Percentiles rank a stretch among this genome's conserved stretches.
Evolutionary conservation across 2,797 vertebrate genomes (phyloP).

Genomic region (Lates japonicus): DNA sequence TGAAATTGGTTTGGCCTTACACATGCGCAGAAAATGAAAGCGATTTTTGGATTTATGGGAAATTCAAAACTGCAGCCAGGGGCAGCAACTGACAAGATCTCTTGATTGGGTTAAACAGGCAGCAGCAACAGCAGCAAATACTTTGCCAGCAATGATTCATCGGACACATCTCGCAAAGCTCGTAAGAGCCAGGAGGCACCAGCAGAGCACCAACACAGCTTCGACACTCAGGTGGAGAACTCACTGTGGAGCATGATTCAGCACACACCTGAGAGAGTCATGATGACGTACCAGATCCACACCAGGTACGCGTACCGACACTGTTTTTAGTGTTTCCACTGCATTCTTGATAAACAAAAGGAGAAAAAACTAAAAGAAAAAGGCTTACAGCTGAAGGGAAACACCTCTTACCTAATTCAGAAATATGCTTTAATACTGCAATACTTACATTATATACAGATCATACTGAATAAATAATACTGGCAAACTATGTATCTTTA

Average conservation of each 20-base stretch:
- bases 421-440: neutral
- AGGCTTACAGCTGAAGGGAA: too few species aligned
- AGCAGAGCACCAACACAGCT: constrained; percentile 67
- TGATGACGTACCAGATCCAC: constrained; percentile 93
- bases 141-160: constrained; percentile 89
- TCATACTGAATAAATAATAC: neutral
- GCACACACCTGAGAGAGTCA: constrained; percentile 84
- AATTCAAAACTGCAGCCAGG: neutral
- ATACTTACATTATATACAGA: neutral
- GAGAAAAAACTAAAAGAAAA: neutral
- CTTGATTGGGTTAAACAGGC: constrained; percentile 76
- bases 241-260: constrained; percentile 88
- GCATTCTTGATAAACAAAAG: neutral
- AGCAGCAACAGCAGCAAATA: constrained; percentile 90
- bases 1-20: neutral
- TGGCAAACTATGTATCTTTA: neutral
- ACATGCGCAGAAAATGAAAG: too few species aligned
- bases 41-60: too few species aligned
- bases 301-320: constrained; percentile 84
- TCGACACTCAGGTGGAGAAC: constrained; percentile 75
- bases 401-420: neutral
- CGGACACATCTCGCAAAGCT: constrained; percentile 83
- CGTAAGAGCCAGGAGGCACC: constrained; percentile 77
- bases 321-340: neutral
- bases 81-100: constrained; percentile 16